Evolutionary conservation across 2,797 vertebrate species (phyloP).

Genomic region (Kryptopterus vitreolus): DNA sequence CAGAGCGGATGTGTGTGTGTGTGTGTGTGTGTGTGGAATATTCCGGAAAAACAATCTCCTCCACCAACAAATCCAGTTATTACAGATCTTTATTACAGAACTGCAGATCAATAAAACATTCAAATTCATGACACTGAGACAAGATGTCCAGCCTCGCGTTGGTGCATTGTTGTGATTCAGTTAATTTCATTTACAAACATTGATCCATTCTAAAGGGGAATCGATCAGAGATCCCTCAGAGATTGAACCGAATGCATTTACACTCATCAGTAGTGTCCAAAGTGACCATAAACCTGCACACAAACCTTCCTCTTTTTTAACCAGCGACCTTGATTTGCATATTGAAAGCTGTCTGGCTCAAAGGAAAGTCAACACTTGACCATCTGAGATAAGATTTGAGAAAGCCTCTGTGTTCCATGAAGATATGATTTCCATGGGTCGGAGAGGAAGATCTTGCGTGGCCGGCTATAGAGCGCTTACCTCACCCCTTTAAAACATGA

Average conservation of each 20-base stretch:
- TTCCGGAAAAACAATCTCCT: background rate
- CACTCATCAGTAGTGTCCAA: background rate
- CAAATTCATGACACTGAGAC: background rate
- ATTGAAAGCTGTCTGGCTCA: background rate
- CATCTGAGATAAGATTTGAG: background rate
- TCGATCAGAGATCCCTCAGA: background rate
- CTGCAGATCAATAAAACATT: background rate
- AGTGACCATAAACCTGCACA: background rate
- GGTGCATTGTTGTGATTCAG: background rate
- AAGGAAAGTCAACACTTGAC: background rate
- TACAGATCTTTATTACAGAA: background rate
- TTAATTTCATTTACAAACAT: background rate
- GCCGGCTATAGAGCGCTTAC: no score
- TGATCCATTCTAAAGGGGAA: background rate
- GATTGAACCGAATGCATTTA: background rate
- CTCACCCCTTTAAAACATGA: no score
- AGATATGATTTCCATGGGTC: no score
- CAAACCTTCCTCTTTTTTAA: background rate
- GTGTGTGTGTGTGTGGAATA: background rate
- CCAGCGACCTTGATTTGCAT: background rate
- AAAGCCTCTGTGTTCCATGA: background rate
- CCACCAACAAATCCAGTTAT: background rate
- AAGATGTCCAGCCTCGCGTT: background rate
- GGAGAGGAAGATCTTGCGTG: no score
- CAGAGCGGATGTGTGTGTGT: background rate